Conservation (phyloP, 2,888 invertebrate species). For the Aromia moschata region DNA sequence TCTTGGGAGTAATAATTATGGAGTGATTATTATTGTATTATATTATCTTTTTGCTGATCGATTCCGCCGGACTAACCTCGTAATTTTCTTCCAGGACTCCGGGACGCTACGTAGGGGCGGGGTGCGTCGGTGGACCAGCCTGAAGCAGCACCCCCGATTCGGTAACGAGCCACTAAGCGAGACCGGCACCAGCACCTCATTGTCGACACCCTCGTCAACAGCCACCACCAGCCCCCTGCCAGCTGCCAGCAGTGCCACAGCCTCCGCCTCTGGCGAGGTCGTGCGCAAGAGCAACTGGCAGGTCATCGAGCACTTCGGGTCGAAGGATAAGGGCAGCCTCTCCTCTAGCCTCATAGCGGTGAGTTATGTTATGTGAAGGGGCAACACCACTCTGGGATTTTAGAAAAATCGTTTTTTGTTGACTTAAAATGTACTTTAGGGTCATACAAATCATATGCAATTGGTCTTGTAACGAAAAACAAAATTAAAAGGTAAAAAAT, state of each 20-base stretch:
- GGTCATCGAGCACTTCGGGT: slow-evolving; percentile 85
- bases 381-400: no score
- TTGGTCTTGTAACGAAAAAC: no score
- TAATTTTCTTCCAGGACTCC: slow-evolving; percentile 49
- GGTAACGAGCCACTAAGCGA: slow-evolving; percentile 33
- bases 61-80: no score
- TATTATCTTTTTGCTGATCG: no score
- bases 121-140: slow-evolving; percentile 65
- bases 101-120: slow-evolving; percentile 56
- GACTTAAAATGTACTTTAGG: no score
- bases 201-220: slow-evolving; percentile 52
- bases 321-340: slow-evolving; percentile 69
- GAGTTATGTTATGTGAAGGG: slow-evolving; percentile 55
- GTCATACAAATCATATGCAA: no score
- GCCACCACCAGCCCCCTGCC: slow-evolving; percentile 54
- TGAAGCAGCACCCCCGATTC: slow-evolving; percentile 62
- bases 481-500: no score
- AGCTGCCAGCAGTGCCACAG: slow-evolving; percentile 38
- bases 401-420: no score
- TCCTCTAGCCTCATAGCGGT: slow-evolving; percentile 73
- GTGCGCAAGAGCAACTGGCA: slow-evolving; percentile 89
- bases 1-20: no score
- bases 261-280: slow-evolving; percentile 57
- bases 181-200: slow-evolving; percentile 49
- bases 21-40: no score